Evolutionary conservation across 2,888 invertebrate species (phyloP).

Genomic region (Xylota segnis): DNA sequence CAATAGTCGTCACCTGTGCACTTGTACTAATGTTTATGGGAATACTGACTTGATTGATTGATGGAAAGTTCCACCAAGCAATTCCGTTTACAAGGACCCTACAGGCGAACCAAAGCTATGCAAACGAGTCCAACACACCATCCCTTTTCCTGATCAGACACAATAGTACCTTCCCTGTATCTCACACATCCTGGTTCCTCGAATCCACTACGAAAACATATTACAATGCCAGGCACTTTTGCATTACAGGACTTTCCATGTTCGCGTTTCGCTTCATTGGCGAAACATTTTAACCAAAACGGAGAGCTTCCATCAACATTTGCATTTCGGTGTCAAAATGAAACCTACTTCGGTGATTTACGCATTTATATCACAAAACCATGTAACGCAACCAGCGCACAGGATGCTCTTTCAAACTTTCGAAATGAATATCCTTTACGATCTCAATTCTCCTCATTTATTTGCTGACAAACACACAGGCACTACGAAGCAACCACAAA

Average conservation of each 20-base stretch:
- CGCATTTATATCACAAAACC: conserved; percentile 16
- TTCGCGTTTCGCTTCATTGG: conserved; percentile 3
- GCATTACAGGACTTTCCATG: conserved; percentile 8
- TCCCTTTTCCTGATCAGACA: too few relatives aligned
- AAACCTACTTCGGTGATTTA: conserved; percentile 21
- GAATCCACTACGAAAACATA: not conserved
- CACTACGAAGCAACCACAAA: not conserved
- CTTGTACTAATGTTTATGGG: too few relatives aligned
- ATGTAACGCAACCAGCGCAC: not conserved
- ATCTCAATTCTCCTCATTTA: conserved; percentile 29
- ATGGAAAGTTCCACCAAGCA: too few relatives aligned
- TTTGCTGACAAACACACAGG: not conserved
- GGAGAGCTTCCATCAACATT: not conserved
- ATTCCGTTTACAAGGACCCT: too few relatives aligned
- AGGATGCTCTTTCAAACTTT: conserved; percentile 2
- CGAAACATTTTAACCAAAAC: conserved; percentile 5
- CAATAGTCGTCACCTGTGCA: too few relatives aligned
- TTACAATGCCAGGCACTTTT: conserved; percentile 16
- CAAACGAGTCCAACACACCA: too few relatives aligned
- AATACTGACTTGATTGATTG: too few relatives aligned
- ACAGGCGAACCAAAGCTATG: too few relatives aligned
- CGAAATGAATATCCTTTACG: conserved; percentile 33
- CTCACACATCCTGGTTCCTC: not conserved
- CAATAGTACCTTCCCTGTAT: too few relatives aligned
- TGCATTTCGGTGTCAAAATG: conserved; percentile 7